These are phyloP conservation scores for Caranx melampygus DNA, from an alignment of 2,113 vertebrate genomes.

Conservation along the genomic window DNA sequence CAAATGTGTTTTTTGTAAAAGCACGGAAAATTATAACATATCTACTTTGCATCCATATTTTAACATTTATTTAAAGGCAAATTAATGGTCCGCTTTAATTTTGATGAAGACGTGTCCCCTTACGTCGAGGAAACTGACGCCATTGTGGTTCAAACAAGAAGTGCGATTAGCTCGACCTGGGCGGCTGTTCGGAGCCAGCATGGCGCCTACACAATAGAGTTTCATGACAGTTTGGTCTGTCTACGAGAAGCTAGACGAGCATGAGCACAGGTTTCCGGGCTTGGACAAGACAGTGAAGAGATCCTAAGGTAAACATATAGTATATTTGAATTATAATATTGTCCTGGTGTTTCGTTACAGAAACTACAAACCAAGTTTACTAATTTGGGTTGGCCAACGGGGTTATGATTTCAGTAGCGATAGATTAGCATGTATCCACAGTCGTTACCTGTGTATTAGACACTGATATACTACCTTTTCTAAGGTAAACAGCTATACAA, in stretches of 20 bases:
- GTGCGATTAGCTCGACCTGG: rapidly evolving
- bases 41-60: neutral
- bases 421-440: neutral
- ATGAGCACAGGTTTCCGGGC: constrained; percentile 39
- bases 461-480: neutral
- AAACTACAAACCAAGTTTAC: neutral
- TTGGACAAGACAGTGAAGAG: constrained; percentile 13
- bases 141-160: constrained; percentile 75
- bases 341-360: neutral
- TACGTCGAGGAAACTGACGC: constrained; percentile 44
- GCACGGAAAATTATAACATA: rapidly evolving
- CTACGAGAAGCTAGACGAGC: neutral
- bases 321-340: neutral
- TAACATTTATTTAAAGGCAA: constrained; percentile 40
- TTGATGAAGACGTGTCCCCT: constrained; percentile 73
- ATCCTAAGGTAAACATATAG: constrained; percentile 57
- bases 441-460: neutral
- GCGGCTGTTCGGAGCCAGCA: constrained; percentile 62
- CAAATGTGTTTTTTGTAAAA: neutral
- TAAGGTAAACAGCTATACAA: neutral
- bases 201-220: constrained; percentile 45
- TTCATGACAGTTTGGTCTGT: constrained; percentile 15
- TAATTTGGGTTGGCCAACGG: neutral
- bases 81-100: neutral
- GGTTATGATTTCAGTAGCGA: neutral